phyloP scores from a whole-genome alignment of 2,797 vertebrate genomes.

The Microctenopoma stevenorrisi region DNA sequence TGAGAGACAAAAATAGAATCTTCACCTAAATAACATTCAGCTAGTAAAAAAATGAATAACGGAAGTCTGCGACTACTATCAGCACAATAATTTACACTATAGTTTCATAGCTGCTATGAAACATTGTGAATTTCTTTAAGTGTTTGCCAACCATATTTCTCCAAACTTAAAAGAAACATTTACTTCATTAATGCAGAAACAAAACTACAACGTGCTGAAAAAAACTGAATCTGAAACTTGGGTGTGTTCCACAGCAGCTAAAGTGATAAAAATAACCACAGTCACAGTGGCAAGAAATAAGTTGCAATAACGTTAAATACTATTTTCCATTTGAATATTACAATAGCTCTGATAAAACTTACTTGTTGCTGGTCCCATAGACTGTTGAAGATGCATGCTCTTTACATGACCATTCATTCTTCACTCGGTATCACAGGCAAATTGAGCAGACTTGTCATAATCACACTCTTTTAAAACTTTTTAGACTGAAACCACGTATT shows the following conservation, averaged over 20 bases:
- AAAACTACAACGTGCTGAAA: neutral
- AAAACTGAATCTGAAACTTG: constrained; percentile 17
- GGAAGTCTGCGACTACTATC: neutral
- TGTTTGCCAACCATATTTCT: neutral
- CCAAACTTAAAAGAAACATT: neutral
- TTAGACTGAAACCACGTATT: constrained; percentile 82
- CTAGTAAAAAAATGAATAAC: neutral
- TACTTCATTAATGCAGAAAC: constrained; percentile 11
- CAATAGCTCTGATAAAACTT: constrained; percentile 61
- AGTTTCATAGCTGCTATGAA: constrained; percentile 3
- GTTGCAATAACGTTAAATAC: neutral
- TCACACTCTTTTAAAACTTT: constrained; percentile 80
- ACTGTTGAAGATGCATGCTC: constrained; percentile 77
- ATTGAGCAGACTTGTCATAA: constrained; percentile 77
- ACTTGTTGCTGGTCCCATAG: constrained; percentile 77
- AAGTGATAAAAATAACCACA: constrained; percentile 24
- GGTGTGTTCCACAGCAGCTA: constrained; percentile 35
- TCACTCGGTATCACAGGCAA: constrained; percentile 67
- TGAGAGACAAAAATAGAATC: constrained; percentile 27
- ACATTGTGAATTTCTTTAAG: constrained; percentile 1
- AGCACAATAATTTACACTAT: neutral
- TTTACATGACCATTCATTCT: constrained; percentile 85
- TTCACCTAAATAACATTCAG: neutral
- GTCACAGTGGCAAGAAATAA: constrained; percentile 14
- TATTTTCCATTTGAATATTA: neutral